Conservation (phyloP, 2,797 vertebrate species). For the Cyprinella venusta region DNA sequence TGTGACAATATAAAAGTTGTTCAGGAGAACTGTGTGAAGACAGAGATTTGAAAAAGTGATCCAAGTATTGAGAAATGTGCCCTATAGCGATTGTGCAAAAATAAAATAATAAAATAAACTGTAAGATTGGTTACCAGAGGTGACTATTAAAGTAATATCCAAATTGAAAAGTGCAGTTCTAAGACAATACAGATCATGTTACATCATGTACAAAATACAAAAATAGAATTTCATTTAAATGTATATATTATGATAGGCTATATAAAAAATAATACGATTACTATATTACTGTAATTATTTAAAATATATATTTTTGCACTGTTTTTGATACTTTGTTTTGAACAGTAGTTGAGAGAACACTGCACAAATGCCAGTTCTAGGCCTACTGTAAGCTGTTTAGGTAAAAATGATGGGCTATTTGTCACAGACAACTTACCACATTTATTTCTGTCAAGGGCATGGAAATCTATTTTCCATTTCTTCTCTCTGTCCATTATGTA, state of each 20-base stretch:
- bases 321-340: background rate
- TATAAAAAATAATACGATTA: background rate
- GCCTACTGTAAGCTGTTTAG: background rate
- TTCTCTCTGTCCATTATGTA: conserved; percentile 80
- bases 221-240: background rate
- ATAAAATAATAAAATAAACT: too few species aligned
- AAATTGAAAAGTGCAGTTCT: background rate
- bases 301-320: background rate
- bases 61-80: too few species aligned
- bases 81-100: too few species aligned
- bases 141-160: background rate
- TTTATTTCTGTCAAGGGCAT: conserved; percentile 79
- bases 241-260: background rate
- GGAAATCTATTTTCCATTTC: conserved; percentile 80
- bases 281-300: too few species aligned
- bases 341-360: background rate
- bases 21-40: too few species aligned
- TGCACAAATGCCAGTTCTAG: background rate
- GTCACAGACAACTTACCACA: conserved; percentile 70
- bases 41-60: too few species aligned
- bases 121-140: background rate
- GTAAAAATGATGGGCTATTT: background rate
- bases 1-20: too few species aligned
- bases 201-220: background rate
- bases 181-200: background rate